Conservation (phyloP, 2,888 invertebrate genomes). For the Drosophila cyrtoloma region DNA sequence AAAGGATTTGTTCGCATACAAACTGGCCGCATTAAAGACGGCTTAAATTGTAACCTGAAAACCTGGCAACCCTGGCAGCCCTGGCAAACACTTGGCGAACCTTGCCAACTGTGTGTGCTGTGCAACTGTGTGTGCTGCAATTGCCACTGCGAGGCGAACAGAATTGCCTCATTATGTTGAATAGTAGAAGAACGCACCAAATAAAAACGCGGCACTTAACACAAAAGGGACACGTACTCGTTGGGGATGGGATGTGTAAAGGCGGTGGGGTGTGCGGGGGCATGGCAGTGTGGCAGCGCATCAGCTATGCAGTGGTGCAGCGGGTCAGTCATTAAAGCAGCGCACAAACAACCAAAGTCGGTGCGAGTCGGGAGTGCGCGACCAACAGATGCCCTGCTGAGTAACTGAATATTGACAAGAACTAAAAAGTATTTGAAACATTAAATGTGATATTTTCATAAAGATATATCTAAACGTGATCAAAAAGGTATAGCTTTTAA, state of each 20-base stretch:
- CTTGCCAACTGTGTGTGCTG: neutral
- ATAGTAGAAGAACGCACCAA: constrained; percentile 52
- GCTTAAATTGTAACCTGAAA: constrained; percentile 14
- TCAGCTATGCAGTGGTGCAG: constrained; percentile 1
- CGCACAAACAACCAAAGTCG: neutral
- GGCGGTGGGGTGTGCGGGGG: neutral
- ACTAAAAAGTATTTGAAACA: rapidly evolving
- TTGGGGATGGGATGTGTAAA: neutral
- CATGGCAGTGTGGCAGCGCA: neutral
- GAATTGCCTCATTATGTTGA: constrained; percentile 76
- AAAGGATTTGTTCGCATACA: constrained; percentile 65
- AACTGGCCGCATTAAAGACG: constrained; percentile 61
- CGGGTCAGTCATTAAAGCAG: constrained; percentile 7
- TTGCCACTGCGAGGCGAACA: constrained; percentile 11
- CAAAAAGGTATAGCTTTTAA: neutral
- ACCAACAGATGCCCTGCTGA: neutral
- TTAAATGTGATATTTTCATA: neutral
- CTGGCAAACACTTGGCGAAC: neutral
- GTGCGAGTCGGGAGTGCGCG: neutral
- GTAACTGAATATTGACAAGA: rapidly evolving
- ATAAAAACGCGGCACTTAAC: constrained; percentile 73
- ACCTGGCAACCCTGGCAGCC: neutral
- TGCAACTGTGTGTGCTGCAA: neutral
- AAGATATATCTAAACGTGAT: no score
- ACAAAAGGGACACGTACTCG: constrained; percentile 68